These are phyloP conservation scores for Nebria ingens DNA, from an alignment of 1,140 invertebrate genomes.

Conservation along the genomic window DNA sequence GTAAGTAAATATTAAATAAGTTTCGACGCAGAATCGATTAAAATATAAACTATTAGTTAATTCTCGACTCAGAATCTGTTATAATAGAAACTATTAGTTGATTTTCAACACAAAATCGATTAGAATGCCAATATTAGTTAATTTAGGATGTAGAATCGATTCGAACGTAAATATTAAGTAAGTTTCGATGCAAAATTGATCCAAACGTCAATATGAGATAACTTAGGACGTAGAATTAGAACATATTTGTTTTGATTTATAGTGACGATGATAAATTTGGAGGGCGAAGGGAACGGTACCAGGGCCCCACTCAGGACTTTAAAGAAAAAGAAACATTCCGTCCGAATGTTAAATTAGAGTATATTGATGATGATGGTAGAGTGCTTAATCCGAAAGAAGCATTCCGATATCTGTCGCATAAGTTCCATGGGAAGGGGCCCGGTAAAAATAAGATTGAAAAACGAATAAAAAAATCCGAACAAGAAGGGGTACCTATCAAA, in stretches of 20 bases:
- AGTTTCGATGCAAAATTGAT: no score
- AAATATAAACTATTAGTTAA: no score
- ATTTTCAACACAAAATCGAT: no score
- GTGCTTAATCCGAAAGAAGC: slow-evolving; percentile 92
- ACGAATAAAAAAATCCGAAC: slow-evolving; percentile 87
- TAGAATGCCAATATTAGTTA: no score
- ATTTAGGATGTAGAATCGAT: no score
- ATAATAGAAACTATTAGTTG: no score
- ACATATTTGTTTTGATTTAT: slow-evolving; percentile 20
- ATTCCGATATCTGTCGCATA: slow-evolving; percentile 89
- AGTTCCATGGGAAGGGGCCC: slow-evolving; percentile 98
- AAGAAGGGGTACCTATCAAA: slow-evolving; percentile 63
- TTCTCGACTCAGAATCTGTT: no score
- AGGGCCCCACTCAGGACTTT: slow-evolving; percentile 83
- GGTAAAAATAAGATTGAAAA: slow-evolving; percentile 99
- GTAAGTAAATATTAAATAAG: no score
- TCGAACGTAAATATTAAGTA: no score
- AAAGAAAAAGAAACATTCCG: slow-evolving; percentile 89
- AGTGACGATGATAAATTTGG: slow-evolving; percentile 75
- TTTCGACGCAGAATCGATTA: no score
- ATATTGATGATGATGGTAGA: slow-evolving; percentile 90
- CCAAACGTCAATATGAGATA: no score
- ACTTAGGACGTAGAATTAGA: no score
- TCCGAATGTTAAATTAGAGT: slow-evolving; percentile 94
- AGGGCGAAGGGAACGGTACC: slow-evolving; percentile 64